Percentiles rank a stretch among this genome's conserved stretches.
phyloP scores from a whole-genome alignment of 2,888 invertebrate genomes.

The Acanthosepion esculentum region DNA sequence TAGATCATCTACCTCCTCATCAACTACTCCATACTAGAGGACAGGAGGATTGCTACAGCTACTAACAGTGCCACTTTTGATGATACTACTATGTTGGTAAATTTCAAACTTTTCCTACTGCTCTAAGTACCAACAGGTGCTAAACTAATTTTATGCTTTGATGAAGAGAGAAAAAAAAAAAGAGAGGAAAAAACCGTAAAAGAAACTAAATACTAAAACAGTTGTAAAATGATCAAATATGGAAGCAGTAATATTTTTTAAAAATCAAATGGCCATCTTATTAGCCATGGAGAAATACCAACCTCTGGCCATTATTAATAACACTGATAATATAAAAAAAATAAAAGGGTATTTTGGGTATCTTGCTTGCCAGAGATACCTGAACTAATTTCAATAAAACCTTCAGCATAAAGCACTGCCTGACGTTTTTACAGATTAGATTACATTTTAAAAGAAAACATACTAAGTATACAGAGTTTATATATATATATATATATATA shows the following conservation, averaged over 20 bases:
- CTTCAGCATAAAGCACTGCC: neutral
- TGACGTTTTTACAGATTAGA: neutral
- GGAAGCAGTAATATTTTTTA: neutral
- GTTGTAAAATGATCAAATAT: conserved; percentile 33
- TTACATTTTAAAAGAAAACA: neutral
- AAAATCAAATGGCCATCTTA: neutral
- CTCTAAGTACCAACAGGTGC: conserved; percentile 33
- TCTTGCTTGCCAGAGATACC: neutral
- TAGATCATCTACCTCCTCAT: neutral
- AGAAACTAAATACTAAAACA: neutral
- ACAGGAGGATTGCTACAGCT: neutral
- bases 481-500: too few relatives aligned
- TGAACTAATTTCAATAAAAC: neutral
- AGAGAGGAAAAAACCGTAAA: neutral
- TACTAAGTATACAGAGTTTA: neutral
- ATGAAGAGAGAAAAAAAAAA: neutral
- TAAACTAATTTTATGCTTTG: conserved; percentile 18
- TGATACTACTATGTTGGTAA: neutral
- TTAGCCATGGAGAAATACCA: too few relatives aligned
- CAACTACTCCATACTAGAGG: neutral
- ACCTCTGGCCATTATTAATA: too few relatives aligned
- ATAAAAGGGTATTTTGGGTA: neutral
- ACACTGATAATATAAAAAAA: too few relatives aligned
- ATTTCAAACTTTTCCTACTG: neutral
- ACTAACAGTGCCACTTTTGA: neutral